Evolutionary conservation across 2,113 vertebrate genomes (phyloP).

Genomic region (Hippocampus guttulatus): DNA sequence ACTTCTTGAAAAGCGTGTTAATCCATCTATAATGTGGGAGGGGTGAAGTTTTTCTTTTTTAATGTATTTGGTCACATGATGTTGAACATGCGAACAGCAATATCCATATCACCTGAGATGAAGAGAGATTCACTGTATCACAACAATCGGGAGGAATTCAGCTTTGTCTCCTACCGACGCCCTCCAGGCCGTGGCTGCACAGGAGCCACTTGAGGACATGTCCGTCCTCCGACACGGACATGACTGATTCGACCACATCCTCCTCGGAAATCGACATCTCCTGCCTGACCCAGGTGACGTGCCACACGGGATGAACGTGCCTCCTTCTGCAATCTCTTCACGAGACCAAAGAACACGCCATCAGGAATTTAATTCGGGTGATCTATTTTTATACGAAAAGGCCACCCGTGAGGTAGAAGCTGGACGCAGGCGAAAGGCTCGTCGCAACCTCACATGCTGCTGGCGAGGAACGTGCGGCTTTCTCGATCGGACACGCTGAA

Average conservation of each 20-base stretch:
- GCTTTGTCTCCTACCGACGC: constrained; percentile 67
- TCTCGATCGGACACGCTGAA: constrained; percentile 65
- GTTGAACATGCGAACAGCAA: too few relatives aligned
- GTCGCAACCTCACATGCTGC: constrained; percentile 63
- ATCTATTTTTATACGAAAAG: background rate
- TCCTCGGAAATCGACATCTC: constrained; percentile 56
- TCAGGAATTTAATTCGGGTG: background rate
- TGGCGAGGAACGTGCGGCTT: constrained; percentile 41
- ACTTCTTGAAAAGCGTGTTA: too few relatives aligned
- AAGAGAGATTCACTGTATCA: too few relatives aligned
- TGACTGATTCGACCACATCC: constrained; percentile 73
- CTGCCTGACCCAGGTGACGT: constrained; percentile 79
- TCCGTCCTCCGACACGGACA: constrained; percentile 83
- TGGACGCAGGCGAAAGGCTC: background rate
- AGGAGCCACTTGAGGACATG: constrained; percentile 77
- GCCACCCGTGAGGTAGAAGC: background rate
- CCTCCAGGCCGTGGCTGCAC: constrained; percentile 73
- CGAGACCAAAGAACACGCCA: background rate
- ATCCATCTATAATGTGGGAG: too few relatives aligned
- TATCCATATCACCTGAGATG: too few relatives aligned
- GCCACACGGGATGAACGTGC: constrained; percentile 79
- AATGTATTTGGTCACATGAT: too few relatives aligned
- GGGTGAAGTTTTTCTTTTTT: too few relatives aligned
- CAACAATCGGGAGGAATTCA: background rate
- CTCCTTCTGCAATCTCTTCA: constrained; percentile 71